Conservation (phyloP, 2,888 invertebrate genomes). For the Crioceris asparagi region DNA sequence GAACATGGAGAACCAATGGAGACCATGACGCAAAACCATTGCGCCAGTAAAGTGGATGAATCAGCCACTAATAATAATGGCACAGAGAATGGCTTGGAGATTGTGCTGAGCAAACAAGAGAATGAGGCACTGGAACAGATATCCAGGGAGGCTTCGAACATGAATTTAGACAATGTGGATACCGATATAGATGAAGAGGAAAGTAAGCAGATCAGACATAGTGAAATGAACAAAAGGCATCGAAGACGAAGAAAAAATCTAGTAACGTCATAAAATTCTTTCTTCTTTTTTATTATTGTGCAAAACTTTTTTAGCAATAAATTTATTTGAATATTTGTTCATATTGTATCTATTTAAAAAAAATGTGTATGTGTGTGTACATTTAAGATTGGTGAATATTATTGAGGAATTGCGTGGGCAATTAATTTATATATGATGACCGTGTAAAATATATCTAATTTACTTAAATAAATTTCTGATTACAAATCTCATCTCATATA, state of each 20-base stretch:
- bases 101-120: slow-evolving; percentile 6
- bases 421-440: too few relatives aligned
- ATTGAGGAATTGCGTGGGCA: too few relatives aligned
- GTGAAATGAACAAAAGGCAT: slow-evolving; percentile 12
- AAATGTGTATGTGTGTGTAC: too few relatives aligned
- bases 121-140: slow-evolving; percentile 4
- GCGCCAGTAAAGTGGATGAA: slow-evolving; percentile 4
- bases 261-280: slow-evolving; percentile 11
- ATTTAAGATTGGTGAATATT: too few relatives aligned
- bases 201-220: slow-evolving; percentile 13
- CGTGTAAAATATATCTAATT: too few relatives aligned
- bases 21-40: slow-evolving; percentile 1
- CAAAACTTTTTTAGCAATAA: slow-evolving; percentile 6
- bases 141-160: slow-evolving; percentile 1
- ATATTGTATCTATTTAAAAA: not conserved
- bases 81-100: slow-evolving; percentile 6
- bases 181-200: slow-evolving; percentile 15
- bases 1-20: slow-evolving; percentile 27
- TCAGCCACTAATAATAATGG: not conserved
- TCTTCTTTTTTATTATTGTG: slow-evolving; percentile 4
- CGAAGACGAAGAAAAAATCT: slow-evolving; percentile 22
- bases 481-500: too few relatives aligned
- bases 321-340: slow-evolving; percentile 5
- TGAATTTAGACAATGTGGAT: slow-evolving; percentile 5
- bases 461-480: too few relatives aligned